Percentiles rank a stretch among this genome's conserved stretches.
Evolutionary conservation across 2,113 vertebrate genomes (phyloP).

Genomic region (Mionectes macconnelli): DNA sequence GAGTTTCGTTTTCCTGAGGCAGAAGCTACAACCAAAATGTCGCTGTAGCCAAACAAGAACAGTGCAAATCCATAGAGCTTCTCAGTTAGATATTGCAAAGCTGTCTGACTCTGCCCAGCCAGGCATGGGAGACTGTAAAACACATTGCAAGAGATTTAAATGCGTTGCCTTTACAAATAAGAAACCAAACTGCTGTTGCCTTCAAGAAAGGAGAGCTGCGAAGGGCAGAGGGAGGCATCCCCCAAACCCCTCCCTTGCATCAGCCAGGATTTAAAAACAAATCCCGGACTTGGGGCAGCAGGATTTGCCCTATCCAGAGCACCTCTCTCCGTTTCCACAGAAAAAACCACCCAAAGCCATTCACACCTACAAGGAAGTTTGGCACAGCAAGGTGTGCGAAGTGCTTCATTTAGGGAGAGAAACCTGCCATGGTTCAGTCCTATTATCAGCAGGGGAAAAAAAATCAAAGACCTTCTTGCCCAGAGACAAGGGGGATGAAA

Average conservation of each 20-base stretch:
- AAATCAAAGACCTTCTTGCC: neutral
- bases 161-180: neutral
- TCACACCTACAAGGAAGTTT: neutral
- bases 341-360: neutral
- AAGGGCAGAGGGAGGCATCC: neutral
- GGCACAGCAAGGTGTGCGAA: neutral
- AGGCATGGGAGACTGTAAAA: constrained; percentile 1
- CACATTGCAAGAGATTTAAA: neutral
- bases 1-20: neutral
- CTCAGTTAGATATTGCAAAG: neutral
- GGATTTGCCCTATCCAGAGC: neutral
- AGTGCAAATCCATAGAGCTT: constrained; percentile 11
- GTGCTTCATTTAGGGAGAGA: neutral
- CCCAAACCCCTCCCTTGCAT: neutral
- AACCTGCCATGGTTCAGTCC: neutral
- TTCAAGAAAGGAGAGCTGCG: neutral
- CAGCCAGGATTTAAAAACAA: neutral
- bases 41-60: neutral
- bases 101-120: neutral
- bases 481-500: neutral
- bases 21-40: neutral
- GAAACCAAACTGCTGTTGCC: neutral
- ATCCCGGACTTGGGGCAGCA: rapidly evolving
- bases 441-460: neutral
- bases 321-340: neutral